A percentile compares a stretch with the other conserved stretches of the same genome.
phyloP scores from a whole-genome alignment of 1,140 invertebrate genomes.

The Doryteuthis pealeii region DNA sequence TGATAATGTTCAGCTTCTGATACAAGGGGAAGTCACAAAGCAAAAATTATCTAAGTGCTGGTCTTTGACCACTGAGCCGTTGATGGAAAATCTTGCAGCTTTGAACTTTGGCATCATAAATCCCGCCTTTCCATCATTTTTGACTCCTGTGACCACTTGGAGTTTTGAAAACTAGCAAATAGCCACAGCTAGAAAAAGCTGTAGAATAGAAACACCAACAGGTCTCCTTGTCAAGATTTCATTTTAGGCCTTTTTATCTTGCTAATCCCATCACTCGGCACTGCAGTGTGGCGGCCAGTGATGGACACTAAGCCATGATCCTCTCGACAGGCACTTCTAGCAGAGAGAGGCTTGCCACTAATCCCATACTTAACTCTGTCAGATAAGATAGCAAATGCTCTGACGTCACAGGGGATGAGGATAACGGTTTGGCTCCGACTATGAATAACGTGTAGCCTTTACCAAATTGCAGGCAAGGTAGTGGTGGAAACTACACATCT shows the following conservation, averaged over 20 bases:
- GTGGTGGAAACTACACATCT: not conserved
- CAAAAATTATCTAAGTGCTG: constrained; percentile 5
- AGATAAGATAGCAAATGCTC: constrained; percentile 7
- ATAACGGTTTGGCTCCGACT: not conserved
- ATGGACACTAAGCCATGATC: constrained; percentile 13
- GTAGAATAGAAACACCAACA: constrained; percentile 8
- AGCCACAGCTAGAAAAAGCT: constrained; percentile 5
- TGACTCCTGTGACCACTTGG: not conserved
- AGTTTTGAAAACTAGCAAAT: constrained; percentile 1
- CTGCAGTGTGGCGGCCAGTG: not conserved
- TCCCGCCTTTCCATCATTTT: constrained; percentile 9
- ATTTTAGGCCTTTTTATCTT: constrained; percentile 11
- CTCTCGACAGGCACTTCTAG: constrained; percentile 2
- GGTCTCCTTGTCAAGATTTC: constrained; percentile 14
- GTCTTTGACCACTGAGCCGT: not conserved
- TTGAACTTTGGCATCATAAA: constrained; percentile 10
- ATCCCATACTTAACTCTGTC: constrained; percentile 14
- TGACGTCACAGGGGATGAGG: constrained; percentile 1
- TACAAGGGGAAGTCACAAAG: not conserved
- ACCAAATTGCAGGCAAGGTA: constrained; percentile 6
- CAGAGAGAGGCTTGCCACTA: constrained; percentile 10
- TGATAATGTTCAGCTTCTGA: constrained; percentile 5
- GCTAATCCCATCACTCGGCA: constrained; percentile 8
- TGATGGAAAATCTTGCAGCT: constrained; percentile 3
- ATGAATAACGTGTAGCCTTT: not conserved